Evolutionary conservation across 2,797 vertebrate species (phyloP), one percentile per base, ranked within the genome.

Genomic region (Pangasius djambal): DNA sequence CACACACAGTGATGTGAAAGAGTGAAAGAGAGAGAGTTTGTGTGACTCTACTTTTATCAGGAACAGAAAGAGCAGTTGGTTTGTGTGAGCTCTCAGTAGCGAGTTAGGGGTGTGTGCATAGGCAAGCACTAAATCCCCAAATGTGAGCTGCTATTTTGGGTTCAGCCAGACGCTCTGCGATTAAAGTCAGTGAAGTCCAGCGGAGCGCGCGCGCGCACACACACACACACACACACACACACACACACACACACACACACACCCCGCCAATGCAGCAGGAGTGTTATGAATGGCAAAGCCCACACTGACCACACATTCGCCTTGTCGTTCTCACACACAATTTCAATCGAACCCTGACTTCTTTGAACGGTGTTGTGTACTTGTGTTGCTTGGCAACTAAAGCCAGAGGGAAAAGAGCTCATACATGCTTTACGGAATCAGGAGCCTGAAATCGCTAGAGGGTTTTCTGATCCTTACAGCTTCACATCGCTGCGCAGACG

Each of bases 321-420:
- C n/a, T 48, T 84, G 63, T 31, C 34, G 3, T 86, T 82, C 59
- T 86, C 48, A 55, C 25, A 59, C 86, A 74, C 59, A 59, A 28
- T 78, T 67, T 67, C 22, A 52, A 69, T 85, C 72, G 86, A 86
- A 57, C 50, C 40, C 69, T 74, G 67, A 31, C 85, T 72, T 61
- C 63, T 69, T 40, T 84, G 44, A 7, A 40, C 16, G 1, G 44
- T 59, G 69, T 67, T 87, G 88, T 67, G 61, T 87, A 89, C 86
- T 89, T 78, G 79, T 89, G 89, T 89, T 84, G 89, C 89, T 59
- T 59, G 37, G 89, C 81, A 87, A 89, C 89, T 44, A 44, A 87
- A 63, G 59, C 85, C 31, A 40, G 70, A 31, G 57, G 61, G 70
- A 84, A 86, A 31, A 83, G 75, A 48, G 65, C 75, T 72, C 70